phyloP scores from a whole-genome alignment of 2,113 vertebrate species.

The Lanius collurio region DNA sequence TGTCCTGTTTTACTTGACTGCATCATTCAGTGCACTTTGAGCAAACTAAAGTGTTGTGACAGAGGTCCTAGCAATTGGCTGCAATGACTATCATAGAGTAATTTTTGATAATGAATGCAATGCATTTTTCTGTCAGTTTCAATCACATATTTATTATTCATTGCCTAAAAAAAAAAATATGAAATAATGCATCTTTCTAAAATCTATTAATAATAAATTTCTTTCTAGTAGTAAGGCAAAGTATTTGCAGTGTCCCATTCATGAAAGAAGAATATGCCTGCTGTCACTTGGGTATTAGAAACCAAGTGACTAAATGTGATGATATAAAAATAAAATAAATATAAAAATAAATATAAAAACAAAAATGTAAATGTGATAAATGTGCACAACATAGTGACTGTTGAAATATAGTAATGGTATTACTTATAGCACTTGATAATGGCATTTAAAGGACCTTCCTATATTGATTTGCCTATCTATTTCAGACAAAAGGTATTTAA shows the following conservation, averaged over 20 bases:
- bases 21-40: not conserved
- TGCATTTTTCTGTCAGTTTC: slow-evolving; percentile 13
- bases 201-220: not conserved
- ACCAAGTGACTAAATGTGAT: not conserved
- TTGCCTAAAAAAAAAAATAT: not conserved
- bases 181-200: slow-evolving; percentile 65
- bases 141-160: not conserved
- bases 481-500: not conserved
- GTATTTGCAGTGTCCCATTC: not conserved
- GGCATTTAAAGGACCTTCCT: not conserved
- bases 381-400: not conserved
- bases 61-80: not conserved
- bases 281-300: not conserved
- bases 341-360: too few species aligned
- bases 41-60: not conserved
- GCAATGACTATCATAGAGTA: not conserved
- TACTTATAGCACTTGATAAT: not conserved
- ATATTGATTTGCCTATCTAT: not conserved
- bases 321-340: too few species aligned
- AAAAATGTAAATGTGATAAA: too few species aligned
- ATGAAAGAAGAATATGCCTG: not conserved
- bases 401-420: not conserved
- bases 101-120: slow-evolving; percentile 4
- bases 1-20: not conserved
- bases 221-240: not conserved